Evolutionary conservation across 2,113 vertebrate genomes (phyloP).

Genomic region (Erinaceus europaeus): DNA sequence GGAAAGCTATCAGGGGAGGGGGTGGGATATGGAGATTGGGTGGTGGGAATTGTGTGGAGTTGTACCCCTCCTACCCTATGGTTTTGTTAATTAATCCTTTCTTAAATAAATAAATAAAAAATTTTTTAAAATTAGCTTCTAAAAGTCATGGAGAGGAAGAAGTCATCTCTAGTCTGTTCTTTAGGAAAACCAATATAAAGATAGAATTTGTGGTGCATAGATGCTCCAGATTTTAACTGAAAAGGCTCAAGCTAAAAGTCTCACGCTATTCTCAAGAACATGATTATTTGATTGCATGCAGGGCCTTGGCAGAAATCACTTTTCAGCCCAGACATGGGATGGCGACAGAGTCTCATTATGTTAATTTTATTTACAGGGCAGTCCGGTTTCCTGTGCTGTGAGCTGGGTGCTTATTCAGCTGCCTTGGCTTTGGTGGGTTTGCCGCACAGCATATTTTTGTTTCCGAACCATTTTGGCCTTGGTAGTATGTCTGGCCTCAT

Average conservation of each 20-base stretch:
- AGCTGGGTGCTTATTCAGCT: slow-evolving; percentile 83
- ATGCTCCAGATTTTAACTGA: background rate
- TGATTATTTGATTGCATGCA: slow-evolving; percentile 40
- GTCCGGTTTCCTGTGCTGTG: slow-evolving; percentile 76
- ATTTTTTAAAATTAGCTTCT: background rate
- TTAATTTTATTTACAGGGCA: slow-evolving; percentile 80
- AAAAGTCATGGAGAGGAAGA: background rate
- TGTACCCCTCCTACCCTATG: no score
- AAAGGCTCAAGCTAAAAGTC: slow-evolving; percentile 19
- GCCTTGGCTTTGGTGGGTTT: slow-evolving; percentile 72
- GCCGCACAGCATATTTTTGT: slow-evolving; percentile 71
- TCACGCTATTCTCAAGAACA: background rate
- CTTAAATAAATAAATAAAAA: no score
- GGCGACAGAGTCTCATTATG: slow-evolving; percentile 74
- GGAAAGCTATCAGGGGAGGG: no score
- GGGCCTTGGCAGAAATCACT: slow-evolving; percentile 63
- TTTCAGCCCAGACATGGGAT: slow-evolving; percentile 62
- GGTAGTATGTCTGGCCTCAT: slow-evolving; percentile 72
- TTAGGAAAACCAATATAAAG: background rate
- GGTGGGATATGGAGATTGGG: no score
- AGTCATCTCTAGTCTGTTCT: background rate
- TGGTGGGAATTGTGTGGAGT: no score
- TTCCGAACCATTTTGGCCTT: slow-evolving; percentile 75
- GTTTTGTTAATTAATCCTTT: no score
- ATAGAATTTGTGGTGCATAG: background rate